Conservation (phyloP, 2,113 vertebrate genomes). For the Sclerurus mexicanus region DNA sequence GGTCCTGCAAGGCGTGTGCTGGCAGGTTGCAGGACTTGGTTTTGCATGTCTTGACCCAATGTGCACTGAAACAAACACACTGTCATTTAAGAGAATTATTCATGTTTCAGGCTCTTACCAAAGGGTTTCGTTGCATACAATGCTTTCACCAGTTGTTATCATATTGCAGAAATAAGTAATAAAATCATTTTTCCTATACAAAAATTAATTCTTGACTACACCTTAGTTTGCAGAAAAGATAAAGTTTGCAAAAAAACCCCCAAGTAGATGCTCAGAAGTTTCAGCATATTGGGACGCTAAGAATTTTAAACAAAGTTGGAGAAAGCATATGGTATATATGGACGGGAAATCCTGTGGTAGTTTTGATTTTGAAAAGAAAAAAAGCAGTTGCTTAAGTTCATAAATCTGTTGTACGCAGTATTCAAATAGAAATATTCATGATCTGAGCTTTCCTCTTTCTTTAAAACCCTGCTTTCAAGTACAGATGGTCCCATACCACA, state of each 20-base stretch:
- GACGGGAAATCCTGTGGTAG: slow-evolving; percentile 48
- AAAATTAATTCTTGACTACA: neutral
- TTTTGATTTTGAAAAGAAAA: slow-evolving; percentile 27
- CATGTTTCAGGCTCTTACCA: slow-evolving; percentile 6
- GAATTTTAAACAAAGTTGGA: neutral
- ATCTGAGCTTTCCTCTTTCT: slow-evolving; percentile 3
- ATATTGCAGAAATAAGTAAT: neutral
- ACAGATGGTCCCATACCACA: neutral
- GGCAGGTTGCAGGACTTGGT: neutral
- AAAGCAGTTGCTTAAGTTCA: slow-evolving; percentile 2
- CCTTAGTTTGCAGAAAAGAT: neutral
- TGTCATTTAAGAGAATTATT: slow-evolving; percentile 41
- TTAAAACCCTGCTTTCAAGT: slow-evolving; percentile 1
- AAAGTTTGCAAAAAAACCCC: neutral
- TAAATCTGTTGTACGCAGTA: slow-evolving; percentile 37
- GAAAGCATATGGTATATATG: slow-evolving; percentile 36
- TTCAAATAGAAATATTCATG: slow-evolving; percentile 23
- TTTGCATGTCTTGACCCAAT: neutral
- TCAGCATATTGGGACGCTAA: neutral
- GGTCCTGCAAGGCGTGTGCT: neutral
- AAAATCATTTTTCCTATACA: neutral
- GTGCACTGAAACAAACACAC: neutral
- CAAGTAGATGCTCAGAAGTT: neutral
- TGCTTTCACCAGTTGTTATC: neutral
- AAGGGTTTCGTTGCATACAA: neutral